A percentile compares a stretch with the other conserved stretches of the same genome.
These are phyloP conservation scores for Arrhamphus sclerolepis DNA, from an alignment of 2,797 vertebrate species.

Conservation along the genomic window DNA sequence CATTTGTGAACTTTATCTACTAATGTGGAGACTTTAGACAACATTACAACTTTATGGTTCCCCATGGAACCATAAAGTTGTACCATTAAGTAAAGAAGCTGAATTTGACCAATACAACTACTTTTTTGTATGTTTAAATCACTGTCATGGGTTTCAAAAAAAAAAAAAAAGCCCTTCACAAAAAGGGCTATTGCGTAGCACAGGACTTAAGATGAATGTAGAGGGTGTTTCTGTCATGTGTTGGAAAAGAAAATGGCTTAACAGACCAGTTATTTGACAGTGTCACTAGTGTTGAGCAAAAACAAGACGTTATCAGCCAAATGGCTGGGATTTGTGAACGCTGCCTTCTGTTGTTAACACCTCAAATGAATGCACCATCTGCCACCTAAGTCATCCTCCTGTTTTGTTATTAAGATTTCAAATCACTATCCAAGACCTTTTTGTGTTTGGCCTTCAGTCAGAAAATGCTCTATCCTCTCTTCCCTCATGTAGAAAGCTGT, in stretches of 20 bases:
- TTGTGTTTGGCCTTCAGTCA: conserved; percentile 41
- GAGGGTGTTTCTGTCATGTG: conserved; percentile 24
- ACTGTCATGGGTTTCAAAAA: no score
- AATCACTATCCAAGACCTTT: conserved; percentile 37
- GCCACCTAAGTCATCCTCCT: conserved; percentile 43
- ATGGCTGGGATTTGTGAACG: conserved; percentile 54
- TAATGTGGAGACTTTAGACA: background rate
- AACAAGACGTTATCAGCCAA: conserved; percentile 53
- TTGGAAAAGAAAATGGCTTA: conserved; percentile 31
- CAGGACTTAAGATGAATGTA: background rate
- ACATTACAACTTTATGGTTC: background rate
- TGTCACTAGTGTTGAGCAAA: conserved; percentile 47
- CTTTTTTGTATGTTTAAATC: background rate
- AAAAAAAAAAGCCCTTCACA: no score
- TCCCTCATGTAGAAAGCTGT: conserved; percentile 81
- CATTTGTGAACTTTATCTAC: background rate
- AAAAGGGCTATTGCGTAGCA: conserved; percentile 3
- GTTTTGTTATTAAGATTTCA: conserved; percentile 47
- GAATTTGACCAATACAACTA: no score
- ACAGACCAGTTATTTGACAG: conserved; percentile 39
- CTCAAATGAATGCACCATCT: conserved; percentile 64
- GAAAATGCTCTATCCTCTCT: conserved; percentile 38
- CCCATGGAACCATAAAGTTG: background rate
- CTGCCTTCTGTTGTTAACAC: conserved; percentile 59
- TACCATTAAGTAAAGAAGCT: no score